Conservation (phyloP, 2,113 vertebrate species). For the Pao palembangensis region DNA sequence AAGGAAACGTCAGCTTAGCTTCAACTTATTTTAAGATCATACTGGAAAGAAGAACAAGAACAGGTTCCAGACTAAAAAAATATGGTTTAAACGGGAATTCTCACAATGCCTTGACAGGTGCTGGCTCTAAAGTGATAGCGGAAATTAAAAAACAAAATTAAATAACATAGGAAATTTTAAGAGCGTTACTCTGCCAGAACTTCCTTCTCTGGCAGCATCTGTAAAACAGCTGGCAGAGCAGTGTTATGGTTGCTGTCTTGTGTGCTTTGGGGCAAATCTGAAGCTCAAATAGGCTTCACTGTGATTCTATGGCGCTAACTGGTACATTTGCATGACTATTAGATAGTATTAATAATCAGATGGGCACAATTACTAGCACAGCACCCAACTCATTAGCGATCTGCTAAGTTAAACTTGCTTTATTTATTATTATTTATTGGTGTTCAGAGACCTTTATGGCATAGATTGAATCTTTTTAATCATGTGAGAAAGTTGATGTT, state of each 20-base stretch:
- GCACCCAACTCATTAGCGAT: too few species aligned
- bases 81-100: constrained; percentile 1
- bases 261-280: not conserved
- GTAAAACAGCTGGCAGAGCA: not conserved
- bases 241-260: not conserved
- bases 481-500: too few species aligned
- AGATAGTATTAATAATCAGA: too few species aligned
- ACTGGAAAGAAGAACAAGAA: not conserved
- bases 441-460: too few species aligned
- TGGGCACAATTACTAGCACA: too few species aligned
- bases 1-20: constrained; percentile 15
- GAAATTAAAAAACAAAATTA: too few species aligned
- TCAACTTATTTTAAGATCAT: not conserved
- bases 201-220: constrained; percentile 21
- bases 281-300: not conserved
- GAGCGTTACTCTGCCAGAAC: constrained; percentile 9
- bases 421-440: too few species aligned
- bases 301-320: too few species aligned
- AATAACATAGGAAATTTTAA: constrained; percentile 43
- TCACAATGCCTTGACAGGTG: not conserved
- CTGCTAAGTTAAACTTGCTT: too few species aligned
- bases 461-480: too few species aligned
- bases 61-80: not conserved
- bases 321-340: too few species aligned
- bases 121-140: not conserved